Percentiles rank a stretch among this genome's conserved stretches.
Evolutionary conservation across 1,140 invertebrate genomes (phyloP).

Genomic region (Drosophila guanche): DNA sequence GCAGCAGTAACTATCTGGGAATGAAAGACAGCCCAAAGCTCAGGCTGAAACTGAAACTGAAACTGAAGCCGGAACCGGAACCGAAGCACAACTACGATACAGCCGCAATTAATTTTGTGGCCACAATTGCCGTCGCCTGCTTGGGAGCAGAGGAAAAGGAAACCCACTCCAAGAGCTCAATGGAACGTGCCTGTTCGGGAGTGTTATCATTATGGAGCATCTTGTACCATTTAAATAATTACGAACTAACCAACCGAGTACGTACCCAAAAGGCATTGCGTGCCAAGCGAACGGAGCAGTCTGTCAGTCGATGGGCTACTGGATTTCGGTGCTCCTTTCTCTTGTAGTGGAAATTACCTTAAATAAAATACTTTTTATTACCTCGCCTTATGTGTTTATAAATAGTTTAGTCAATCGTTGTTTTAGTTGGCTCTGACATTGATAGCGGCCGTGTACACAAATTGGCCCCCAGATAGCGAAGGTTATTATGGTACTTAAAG

Average conservation of each 20-base stretch:
- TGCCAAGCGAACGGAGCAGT: constrained; percentile 32
- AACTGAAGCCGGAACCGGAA: constrained; percentile 25
- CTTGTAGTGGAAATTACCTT: constrained; percentile 33
- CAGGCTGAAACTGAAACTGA: constrained; percentile 4
- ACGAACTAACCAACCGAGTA: constrained; percentile 49
- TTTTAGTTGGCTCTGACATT: constrained; percentile 18
- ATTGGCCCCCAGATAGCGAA: constrained; percentile 25
- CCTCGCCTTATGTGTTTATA: constrained; percentile 28
- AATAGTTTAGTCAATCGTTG: constrained; percentile 36
- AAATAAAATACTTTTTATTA: constrained; percentile 44
- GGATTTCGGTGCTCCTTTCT: constrained; percentile 1
- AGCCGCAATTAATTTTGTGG: constrained; percentile 69
- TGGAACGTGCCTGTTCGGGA: constrained; percentile 60
- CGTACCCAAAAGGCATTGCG: constrained; percentile 38
- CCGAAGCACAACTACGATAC: constrained; percentile 50
- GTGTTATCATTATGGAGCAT: constrained; percentile 66
- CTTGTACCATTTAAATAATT: constrained; percentile 77
- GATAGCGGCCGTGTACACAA: constrained; percentile 21
- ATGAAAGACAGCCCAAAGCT: constrained; percentile 42
- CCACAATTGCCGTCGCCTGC: constrained; percentile 14
- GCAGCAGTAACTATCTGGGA: constrained; percentile 53
- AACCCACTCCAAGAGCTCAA: constrained; percentile 25
- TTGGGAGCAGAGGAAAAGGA: neutral
- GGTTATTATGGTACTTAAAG: constrained; percentile 10
- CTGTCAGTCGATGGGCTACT: neutral